phyloP scores from a whole-genome alignment of 2,888 invertebrate species.

The Augiades crinisus region DNA sequence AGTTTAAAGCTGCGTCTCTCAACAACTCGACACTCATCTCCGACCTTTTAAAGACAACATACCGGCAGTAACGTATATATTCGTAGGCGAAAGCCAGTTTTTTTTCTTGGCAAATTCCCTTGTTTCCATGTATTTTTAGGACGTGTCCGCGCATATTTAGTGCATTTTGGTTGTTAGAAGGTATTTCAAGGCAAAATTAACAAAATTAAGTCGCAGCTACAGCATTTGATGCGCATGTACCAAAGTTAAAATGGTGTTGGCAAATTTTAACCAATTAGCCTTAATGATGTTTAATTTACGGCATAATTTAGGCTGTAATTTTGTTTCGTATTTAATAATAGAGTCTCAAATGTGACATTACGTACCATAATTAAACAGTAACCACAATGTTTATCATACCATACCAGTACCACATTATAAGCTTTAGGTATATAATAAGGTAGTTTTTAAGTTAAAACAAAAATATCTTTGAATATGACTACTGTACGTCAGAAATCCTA shows the following conservation, averaged over 20 bases:
- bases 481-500: too few relatives aligned
- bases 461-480: too few relatives aligned
- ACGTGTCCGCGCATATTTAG: conserved; percentile 33
- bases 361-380: too few relatives aligned
- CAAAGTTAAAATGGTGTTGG: not conserved
- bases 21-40: conserved; percentile 29
- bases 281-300: not conserved
- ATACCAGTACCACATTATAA: too few relatives aligned
- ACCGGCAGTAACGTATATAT: conserved; percentile 22
- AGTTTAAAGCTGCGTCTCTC: conserved; percentile 24
- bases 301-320: not conserved
- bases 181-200: conserved; percentile 8
- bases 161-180: conserved; percentile 33
- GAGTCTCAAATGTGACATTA: too few relatives aligned
- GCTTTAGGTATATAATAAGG: too few relatives aligned
- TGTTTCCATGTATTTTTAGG: conserved; percentile 38
- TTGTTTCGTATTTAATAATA: too few relatives aligned
- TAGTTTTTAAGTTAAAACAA: too few relatives aligned
- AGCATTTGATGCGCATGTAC: not conserved
- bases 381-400: too few relatives aligned
- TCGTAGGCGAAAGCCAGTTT: conserved; percentile 33
- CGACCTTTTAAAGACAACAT: conserved; percentile 25
- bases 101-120: conserved; percentile 41
- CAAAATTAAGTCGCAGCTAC: not conserved
- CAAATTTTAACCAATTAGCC: not conserved